Evolutionary conservation across 2,888 invertebrate species (phyloP), one percentile per base, ranked within the genome.

Genomic region (Mylabris sibirica): DNA sequence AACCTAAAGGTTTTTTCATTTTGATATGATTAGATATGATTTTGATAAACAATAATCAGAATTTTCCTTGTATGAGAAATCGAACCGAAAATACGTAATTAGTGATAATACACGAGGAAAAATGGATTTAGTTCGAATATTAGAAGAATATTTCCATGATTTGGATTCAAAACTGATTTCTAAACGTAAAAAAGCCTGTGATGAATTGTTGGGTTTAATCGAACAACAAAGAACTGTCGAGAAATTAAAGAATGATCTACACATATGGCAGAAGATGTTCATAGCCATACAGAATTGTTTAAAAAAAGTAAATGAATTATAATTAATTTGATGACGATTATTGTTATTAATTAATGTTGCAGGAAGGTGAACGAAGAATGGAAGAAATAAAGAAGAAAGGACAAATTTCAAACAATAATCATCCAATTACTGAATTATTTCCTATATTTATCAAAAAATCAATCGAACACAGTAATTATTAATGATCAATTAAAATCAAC

Each of bases 351-450:
- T 69, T 73, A 57, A 30, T 3, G 8, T 30, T 30, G 30, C 60
- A 77, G 77, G 76, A 77, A 71, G 72, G 72, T 14, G 72, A 74
- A 2, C 76, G 76, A 67, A 64, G 57, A 41, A 44, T 70, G n/a
- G 76, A 76, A 49, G 75, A 77, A 60, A 65, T 71, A 6, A 76
- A 69, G 41, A 77, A 76, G 60, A 75, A 74, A 70, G 68, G 68
- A 12, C 72, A 65, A 65, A 67, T 67, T 53, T 66, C 64, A 2
- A 20, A 68, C 24, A 17, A 61, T 8, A 74, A 72, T 57, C 59
- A 66, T 26, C 65, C 71, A 17, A 75, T 72, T 70, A 66, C 73
- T 17, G 77, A 77, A 30, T 64, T 80, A 26, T 73, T 78, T 65
- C 61, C 65, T 59, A 68, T 74, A 64, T 72, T 77, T 62, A 69